Percentiles rank a stretch among this genome's conserved stretches.
Evolutionary conservation across 2,797 vertebrate genomes (phyloP).

Genomic region (Chrysocyon brachyurus): DNA sequence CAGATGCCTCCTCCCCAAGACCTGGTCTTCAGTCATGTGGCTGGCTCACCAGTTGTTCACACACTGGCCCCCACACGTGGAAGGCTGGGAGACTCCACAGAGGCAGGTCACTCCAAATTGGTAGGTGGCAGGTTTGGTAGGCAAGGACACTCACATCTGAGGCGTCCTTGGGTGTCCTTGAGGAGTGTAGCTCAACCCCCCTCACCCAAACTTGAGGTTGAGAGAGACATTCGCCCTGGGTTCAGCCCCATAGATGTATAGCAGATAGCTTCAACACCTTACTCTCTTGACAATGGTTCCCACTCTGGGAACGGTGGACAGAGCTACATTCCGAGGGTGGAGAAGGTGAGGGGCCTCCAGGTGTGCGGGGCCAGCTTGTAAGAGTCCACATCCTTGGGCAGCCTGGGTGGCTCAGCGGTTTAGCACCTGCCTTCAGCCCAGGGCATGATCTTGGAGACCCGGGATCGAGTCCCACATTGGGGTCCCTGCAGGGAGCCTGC

Average conservation of each 20-base stretch:
- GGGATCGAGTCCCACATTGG: no score
- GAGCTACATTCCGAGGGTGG: neutral
- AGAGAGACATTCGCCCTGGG: neutral
- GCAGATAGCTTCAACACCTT: neutral
- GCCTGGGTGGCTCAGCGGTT: no score
- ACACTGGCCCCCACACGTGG: accelerated
- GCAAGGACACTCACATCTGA: neutral
- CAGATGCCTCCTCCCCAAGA: neutral
- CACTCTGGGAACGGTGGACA: neutral
- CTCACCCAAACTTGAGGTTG: neutral
- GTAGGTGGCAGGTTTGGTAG: neutral
- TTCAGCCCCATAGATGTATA: neutral
- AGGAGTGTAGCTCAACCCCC: neutral
- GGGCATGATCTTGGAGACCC: no score
- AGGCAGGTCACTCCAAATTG: no score
- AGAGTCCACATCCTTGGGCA: neutral
- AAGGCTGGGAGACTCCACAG: neutral
- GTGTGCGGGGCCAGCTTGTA: neutral
- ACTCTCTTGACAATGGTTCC: neutral
- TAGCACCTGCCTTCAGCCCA: no score
- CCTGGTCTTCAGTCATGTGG: neutral
- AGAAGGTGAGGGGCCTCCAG: neutral
- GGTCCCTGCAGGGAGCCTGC: no score
- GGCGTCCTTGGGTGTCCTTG: neutral
- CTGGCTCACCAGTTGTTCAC: neutral